Conservation (phyloP, 2,888 invertebrate species). For the Sinelater perroti region DNA sequence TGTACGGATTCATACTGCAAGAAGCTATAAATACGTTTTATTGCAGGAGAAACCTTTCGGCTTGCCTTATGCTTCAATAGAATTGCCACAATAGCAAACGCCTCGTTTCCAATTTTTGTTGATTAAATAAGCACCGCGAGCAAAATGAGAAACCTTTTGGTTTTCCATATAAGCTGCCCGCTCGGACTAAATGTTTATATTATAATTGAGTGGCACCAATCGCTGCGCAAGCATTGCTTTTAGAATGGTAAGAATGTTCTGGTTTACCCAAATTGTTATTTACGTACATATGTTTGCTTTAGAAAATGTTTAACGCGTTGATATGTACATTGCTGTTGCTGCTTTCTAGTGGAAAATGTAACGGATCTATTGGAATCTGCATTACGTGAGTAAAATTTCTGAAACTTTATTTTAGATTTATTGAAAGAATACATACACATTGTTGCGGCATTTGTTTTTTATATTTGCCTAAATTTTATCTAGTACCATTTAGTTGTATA, state of each 20-base stretch:
- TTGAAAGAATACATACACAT: no score
- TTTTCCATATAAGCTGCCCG: slow-evolving; percentile 37
- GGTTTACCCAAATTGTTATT: not conserved
- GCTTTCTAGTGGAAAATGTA: slow-evolving; percentile 15
- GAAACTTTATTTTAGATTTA: not conserved
- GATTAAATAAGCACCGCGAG: slow-evolving; percentile 26
- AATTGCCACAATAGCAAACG: slow-evolving; percentile 27
- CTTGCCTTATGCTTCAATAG: not conserved
- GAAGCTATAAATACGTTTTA: no score
- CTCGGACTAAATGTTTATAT: slow-evolving; percentile 14
- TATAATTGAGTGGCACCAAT: not conserved
- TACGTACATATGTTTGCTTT: not conserved
- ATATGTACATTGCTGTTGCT: no score
- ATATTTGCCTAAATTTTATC: no score
- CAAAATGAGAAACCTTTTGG: slow-evolving; percentile 40
- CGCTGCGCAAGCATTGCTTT: not conserved
- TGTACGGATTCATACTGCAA: no score
- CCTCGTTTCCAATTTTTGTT: slow-evolving; percentile 25
- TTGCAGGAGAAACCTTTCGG: no score
- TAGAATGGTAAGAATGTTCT: not conserved
- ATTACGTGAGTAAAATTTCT: slow-evolving; percentile 39
- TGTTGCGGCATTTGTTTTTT: no score
- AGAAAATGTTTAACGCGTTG: not conserved
- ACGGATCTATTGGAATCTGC: slow-evolving; percentile 36
- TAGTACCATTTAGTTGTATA: no score